These are phyloP conservation scores for Muscicapa striata DNA, from an alignment of 2,797 vertebrate species.

Conservation along the genomic window DNA sequence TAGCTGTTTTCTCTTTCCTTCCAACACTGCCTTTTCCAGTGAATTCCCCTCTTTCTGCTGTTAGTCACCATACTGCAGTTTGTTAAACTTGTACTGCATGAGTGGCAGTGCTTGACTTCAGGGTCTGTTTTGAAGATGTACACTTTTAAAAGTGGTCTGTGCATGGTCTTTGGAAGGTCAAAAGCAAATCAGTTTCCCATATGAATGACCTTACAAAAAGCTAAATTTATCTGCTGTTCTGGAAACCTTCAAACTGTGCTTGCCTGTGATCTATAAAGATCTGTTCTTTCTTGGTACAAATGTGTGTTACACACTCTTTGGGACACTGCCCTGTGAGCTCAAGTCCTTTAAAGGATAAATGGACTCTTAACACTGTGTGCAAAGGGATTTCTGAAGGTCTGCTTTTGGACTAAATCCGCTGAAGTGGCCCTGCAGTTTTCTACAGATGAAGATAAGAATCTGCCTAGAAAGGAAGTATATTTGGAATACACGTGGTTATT, in stretches of 20 bases:
- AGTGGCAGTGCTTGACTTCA: background rate
- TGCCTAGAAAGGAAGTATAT: background rate
- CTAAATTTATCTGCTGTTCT: background rate
- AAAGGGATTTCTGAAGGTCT: background rate
- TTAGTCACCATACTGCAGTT: background rate
- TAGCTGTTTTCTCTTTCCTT: background rate
- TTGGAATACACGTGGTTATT: background rate
- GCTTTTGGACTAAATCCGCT: background rate
- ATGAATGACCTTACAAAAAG: background rate
- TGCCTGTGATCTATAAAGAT: background rate
- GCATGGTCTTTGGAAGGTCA: background rate
- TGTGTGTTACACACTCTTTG: background rate
- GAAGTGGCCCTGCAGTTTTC: background rate
- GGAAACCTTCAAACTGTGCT: background rate
- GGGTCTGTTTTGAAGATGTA: background rate
- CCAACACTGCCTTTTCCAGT: background rate
- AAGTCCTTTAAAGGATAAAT: background rate
- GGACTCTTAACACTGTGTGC: background rate
- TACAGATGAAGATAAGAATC: background rate
- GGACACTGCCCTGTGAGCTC: background rate
- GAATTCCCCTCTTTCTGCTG: background rate
- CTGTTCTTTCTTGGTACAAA: background rate
- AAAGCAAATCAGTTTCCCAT: background rate
- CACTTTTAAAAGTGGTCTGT: background rate
- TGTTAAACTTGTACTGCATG: rapidly evolving